phyloP scores from a whole-genome alignment of 2,888 invertebrate species.

The Melieria omissa region DNA sequence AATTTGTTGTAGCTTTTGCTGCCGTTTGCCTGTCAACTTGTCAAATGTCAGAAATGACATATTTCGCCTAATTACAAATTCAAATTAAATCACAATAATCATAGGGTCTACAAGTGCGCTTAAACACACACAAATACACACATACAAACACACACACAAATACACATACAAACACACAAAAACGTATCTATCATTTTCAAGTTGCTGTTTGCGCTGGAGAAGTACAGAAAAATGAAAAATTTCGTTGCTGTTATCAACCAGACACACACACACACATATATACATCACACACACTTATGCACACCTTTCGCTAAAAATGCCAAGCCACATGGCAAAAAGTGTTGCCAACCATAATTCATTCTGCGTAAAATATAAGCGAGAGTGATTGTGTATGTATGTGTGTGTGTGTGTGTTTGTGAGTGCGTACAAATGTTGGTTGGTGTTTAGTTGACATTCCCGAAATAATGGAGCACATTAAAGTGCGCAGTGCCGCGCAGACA shows the following conservation, averaged over 20 bases:
- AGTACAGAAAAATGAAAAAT: background rate
- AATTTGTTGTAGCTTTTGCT: background rate
- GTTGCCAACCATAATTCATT: background rate
- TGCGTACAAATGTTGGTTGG: slow-evolving; percentile 13
- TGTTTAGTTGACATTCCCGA: slow-evolving; percentile 2
- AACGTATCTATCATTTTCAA: slow-evolving; percentile 1
- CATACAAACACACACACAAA: background rate
- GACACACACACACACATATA: background rate
- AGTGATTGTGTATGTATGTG: background rate
- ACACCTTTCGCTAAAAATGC: background rate
- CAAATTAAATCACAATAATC: slow-evolving; percentile 56
- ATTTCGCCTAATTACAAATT: slow-evolving; percentile 61
- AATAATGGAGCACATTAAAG: background rate
- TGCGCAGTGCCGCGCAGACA: background rate
- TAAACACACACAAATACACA: background rate
- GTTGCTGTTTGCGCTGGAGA: background rate
- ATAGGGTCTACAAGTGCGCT: too few relatives aligned
- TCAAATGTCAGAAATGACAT: slow-evolving; percentile 53
- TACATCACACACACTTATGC: background rate
- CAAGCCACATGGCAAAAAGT: background rate
- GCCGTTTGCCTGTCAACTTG: slow-evolving; percentile 21
- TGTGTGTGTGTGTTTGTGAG: slow-evolving; percentile 17
- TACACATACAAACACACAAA: background rate
- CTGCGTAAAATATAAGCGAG: too few relatives aligned
- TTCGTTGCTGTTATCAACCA: background rate